Evolutionary conservation across 2,113 vertebrate species (phyloP).

Genomic region (Isurus oxyrinchus): DNA sequence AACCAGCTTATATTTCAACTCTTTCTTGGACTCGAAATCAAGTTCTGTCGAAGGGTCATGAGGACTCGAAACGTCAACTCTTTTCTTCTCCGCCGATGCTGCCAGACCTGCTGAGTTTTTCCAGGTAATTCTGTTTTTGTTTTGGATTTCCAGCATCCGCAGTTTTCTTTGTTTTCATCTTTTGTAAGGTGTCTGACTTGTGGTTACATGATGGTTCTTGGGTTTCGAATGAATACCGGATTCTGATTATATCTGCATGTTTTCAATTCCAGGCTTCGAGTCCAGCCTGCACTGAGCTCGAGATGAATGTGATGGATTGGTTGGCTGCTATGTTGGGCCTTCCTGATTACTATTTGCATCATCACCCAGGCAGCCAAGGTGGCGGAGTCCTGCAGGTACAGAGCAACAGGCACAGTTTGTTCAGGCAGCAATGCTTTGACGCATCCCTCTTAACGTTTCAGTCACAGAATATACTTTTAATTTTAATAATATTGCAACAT

Average conservation of each 20-base stretch:
- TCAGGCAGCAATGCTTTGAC: not conserved
- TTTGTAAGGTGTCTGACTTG: not conserved
- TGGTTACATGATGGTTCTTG: not conserved
- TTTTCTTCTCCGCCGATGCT: no score
- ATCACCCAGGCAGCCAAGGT: constrained; percentile 73
- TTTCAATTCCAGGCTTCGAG: constrained; percentile 73
- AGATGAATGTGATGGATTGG: constrained; percentile 96
- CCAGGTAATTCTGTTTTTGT: no score
- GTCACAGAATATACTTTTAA: not conserved
- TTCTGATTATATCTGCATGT: not conserved
- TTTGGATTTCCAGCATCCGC: no score
- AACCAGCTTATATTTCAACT: no score
- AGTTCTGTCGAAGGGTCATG: no score
- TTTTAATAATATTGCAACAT: not conserved
- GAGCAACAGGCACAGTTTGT: not conserved
- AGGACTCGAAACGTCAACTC: no score
- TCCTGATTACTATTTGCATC: constrained; percentile 78
- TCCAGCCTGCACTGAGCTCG: constrained; percentile 89
- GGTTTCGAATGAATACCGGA: no score
- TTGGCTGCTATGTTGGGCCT: constrained; percentile 88
- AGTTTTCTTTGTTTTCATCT: no score
- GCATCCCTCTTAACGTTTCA: not conserved
- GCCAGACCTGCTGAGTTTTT: no score
- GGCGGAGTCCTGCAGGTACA: constrained; percentile 86
- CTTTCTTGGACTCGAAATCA: no score